phyloP scores from a whole-genome alignment of 2,113 vertebrate genomes.

The Girardinichthys multiradiatus region DNA sequence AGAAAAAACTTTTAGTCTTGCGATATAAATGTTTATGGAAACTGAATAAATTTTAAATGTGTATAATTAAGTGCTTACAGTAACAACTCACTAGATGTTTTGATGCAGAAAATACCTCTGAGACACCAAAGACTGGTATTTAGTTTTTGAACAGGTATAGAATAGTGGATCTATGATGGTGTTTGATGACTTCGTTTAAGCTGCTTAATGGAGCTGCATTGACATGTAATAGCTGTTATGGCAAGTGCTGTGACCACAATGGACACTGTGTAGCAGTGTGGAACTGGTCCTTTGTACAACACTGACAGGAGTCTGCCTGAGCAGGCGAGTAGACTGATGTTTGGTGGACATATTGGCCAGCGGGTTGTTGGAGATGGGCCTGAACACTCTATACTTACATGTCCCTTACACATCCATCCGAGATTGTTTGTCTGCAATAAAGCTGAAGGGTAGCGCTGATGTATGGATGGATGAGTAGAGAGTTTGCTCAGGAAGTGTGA shows the following conservation, averaged over 20 bases:
- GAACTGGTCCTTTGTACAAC: constrained; percentile 22
- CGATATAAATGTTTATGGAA: background rate
- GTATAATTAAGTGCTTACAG: background rate
- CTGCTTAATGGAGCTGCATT: constrained; percentile 41
- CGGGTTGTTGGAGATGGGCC: constrained; percentile 3
- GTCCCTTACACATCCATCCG: constrained; percentile 22
- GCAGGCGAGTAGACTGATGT: constrained; percentile 46
- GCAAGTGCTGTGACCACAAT: constrained; percentile 18
- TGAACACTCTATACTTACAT: constrained; percentile 53
- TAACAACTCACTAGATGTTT: background rate
- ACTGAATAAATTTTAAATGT: background rate
- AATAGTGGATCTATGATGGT: constrained; percentile 31
- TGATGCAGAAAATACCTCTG: constrained; percentile 37
- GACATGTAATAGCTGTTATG: constrained; percentile 34
- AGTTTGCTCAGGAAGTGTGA: constrained; percentile 52
- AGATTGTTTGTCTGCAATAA: constrained; percentile 12
- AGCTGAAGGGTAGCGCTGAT: constrained; percentile 20
- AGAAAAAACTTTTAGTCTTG: background rate
- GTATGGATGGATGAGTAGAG: constrained; percentile 33
- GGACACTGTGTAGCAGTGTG: constrained; percentile 17
- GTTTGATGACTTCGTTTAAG: constrained; percentile 33
- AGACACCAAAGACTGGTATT: constrained; percentile 13
- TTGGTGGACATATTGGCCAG: constrained; percentile 67
- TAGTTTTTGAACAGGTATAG: constrained; percentile 27
- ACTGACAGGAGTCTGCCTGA: constrained; percentile 37